A percentile compares a stretch with the other conserved stretches of the same genome.
phyloP scores from a whole-genome alignment of 2,888 invertebrate genomes.

The Hofmannophila pseudospretella region DNA sequence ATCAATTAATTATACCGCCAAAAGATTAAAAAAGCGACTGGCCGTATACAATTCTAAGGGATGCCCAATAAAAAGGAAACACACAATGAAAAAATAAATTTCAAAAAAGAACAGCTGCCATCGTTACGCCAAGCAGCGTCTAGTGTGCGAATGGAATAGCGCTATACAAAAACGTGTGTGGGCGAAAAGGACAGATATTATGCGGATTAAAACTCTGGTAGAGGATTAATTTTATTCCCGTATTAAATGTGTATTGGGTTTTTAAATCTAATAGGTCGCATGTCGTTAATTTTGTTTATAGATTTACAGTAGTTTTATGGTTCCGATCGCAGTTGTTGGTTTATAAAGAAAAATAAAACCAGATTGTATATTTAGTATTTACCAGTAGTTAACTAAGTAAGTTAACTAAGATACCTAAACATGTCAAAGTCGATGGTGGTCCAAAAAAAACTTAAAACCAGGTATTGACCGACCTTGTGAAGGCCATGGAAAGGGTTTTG shows the following conservation, averaged over 20 bases:
- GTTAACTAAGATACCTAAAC: too few relatives aligned
- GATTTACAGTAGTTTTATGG: slow-evolving; percentile 36
- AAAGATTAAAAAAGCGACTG: slow-evolving; percentile 67
- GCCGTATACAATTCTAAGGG: slow-evolving; percentile 61
- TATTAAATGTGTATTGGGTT: slow-evolving; percentile 54
- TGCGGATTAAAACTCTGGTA: slow-evolving; percentile 52
- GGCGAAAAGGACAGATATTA: slow-evolving; percentile 41
- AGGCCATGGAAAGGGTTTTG: too few relatives aligned
- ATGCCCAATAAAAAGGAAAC: slow-evolving; percentile 58
- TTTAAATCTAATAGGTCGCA: slow-evolving; percentile 52
- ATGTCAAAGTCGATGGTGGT: too few relatives aligned
- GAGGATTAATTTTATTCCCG: slow-evolving; percentile 65
- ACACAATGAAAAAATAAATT: slow-evolving; percentile 44
- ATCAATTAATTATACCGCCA: slow-evolving; percentile 44
- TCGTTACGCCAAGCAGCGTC: slow-evolving; percentile 49
- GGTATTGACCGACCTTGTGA: too few relatives aligned
- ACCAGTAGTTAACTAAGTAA: too few relatives aligned
- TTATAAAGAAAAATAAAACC: background rate
- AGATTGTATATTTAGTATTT: too few relatives aligned
- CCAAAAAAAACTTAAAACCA: too few relatives aligned
- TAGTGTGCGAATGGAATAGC: slow-evolving; percentile 41
- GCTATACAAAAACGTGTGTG: slow-evolving; percentile 16
- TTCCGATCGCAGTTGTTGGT: background rate
- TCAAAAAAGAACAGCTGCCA: slow-evolving; percentile 69
- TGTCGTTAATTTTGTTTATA: slow-evolving; percentile 52